Conservation (phyloP, 2,113 vertebrate species). For the Alligator sinensis region DNA sequence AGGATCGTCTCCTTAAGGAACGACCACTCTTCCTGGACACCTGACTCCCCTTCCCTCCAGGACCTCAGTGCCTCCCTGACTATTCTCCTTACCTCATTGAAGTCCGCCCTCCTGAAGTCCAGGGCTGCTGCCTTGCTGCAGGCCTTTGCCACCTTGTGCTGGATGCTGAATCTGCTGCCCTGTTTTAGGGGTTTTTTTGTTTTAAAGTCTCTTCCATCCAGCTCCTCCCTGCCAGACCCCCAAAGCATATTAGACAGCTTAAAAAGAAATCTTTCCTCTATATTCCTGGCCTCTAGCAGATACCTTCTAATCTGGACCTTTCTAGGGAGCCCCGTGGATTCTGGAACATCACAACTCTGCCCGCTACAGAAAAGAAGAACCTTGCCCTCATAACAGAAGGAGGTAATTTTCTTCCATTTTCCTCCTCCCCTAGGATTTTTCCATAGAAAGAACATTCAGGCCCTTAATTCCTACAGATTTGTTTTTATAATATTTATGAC, state of each 20-base stretch:
- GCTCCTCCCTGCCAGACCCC: not conserved
- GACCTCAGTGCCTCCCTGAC: no score
- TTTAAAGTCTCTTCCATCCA: not conserved
- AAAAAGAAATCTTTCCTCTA: slow-evolving; percentile 9
- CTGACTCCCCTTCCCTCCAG: no score
- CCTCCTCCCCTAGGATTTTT: not conserved
- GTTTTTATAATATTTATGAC: not conserved
- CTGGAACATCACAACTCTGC: not conserved
- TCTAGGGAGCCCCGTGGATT: slow-evolving; percentile 47
- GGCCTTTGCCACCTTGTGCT: no score
- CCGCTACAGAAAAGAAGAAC: not conserved
- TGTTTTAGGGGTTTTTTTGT: not conserved
- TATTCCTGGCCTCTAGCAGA: slow-evolving; percentile 39
- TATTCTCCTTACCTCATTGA: no score
- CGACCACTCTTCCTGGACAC: no score
- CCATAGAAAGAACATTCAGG: not conserved
- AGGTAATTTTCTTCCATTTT: not conserved
- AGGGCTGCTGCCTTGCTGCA: no score
- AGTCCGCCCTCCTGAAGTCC: no score
- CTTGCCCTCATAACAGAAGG: not conserved
- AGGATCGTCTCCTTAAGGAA: no score
- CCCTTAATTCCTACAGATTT: not conserved
- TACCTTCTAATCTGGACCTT: slow-evolving; percentile 34
- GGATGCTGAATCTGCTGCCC: no score
- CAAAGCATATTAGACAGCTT: not conserved